Conservation (phyloP, 2,113 vertebrate species). For the Siniperca chuatsi region DNA sequence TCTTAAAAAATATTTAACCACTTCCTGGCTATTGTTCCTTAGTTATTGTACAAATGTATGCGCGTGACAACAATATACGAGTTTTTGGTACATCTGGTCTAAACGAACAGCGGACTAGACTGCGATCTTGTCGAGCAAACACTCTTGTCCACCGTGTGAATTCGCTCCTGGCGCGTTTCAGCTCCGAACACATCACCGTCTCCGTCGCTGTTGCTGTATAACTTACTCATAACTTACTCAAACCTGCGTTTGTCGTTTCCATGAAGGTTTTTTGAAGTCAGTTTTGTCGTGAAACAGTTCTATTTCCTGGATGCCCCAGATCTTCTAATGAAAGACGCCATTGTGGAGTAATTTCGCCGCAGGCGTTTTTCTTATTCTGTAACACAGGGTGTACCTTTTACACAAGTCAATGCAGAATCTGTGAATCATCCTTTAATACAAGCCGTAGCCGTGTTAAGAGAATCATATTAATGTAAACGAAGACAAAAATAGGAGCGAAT, state of each 20-base stretch:
- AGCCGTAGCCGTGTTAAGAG: slow-evolving; percentile 44
- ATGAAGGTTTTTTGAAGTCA: slow-evolving; percentile 10
- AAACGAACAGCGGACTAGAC: slow-evolving; percentile 29
- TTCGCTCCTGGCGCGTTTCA: slow-evolving; percentile 79
- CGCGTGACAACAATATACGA: slow-evolving; percentile 21
- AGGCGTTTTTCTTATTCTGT: slow-evolving; percentile 79
- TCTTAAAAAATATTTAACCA: slow-evolving; percentile 82
- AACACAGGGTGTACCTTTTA: slow-evolving; percentile 78
- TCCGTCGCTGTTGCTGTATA: slow-evolving; percentile 53
- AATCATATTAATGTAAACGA: slow-evolving; percentile 30
- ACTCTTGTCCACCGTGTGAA: slow-evolving; percentile 74
- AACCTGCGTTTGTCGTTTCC: slow-evolving; percentile 37
- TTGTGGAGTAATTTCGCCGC: slow-evolving; percentile 87
- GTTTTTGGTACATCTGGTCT: neutral
- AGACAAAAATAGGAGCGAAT: slow-evolving; percentile 12
- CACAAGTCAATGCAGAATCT: slow-evolving; percentile 74
- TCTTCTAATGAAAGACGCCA: slow-evolving; percentile 87
- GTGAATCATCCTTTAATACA: slow-evolving; percentile 67
- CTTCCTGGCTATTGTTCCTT: slow-evolving; percentile 81
- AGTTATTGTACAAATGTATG: slow-evolving; percentile 59
- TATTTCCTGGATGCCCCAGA: slow-evolving; percentile 83
- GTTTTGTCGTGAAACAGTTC: slow-evolving; percentile 61
- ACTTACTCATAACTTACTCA: slow-evolving; percentile 71
- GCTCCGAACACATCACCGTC: slow-evolving; percentile 58
- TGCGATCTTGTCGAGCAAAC: slow-evolving; percentile 61